phyloP scores from a whole-genome alignment of 2,113 vertebrate species.

The Plotosus lineatus region DNA sequence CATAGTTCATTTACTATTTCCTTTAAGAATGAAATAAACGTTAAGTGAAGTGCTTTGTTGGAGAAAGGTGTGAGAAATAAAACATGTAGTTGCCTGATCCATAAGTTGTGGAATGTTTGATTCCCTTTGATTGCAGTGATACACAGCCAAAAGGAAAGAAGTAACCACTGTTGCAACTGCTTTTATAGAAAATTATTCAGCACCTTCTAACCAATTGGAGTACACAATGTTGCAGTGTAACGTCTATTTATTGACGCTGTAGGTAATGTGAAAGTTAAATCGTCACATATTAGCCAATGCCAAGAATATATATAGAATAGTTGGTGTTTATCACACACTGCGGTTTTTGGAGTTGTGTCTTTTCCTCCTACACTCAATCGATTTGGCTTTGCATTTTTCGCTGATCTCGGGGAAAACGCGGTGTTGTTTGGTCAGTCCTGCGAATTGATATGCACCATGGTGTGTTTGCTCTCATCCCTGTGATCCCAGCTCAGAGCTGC shows the following conservation, averaged over 20 bases:
- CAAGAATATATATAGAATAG: neutral
- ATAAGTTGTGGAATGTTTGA: no score
- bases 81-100: no score
- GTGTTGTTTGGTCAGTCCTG: neutral
- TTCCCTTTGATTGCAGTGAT: no score
- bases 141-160: no score
- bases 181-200: neutral
- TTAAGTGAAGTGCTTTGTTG: no score
- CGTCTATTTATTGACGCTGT: neutral
- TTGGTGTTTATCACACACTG: neutral
- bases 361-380: neutral
- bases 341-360: neutral
- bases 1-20: no score
- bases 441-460: constrained; percentile 28
- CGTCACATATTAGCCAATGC: constrained; percentile 1
- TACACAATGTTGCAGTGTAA: neutral
- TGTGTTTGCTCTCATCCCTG: neutral
- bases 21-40: no score
- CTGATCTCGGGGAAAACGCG: neutral
- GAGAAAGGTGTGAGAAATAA: no score
- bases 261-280: neutral
- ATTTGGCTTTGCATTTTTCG: neutral
- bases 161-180: neutral
- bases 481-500: constrained; percentile 26
- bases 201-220: neutral